Conservation (phyloP, 2,113 vertebrate genomes). For the Gracilinanus agilis region DNA sequence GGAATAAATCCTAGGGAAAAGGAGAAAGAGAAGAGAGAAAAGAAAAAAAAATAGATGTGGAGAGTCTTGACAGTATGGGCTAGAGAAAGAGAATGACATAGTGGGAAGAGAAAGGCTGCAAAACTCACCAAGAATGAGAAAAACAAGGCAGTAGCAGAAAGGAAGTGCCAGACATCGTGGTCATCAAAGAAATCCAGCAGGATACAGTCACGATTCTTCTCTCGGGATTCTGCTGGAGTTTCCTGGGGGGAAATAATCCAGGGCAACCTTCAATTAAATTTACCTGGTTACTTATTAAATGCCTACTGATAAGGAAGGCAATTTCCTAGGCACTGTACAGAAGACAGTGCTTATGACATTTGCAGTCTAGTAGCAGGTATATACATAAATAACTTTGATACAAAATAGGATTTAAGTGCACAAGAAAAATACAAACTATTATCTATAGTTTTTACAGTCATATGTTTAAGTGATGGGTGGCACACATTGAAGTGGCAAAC, state of each 20-base stretch:
- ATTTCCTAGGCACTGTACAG: not conserved
- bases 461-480: not conserved
- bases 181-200: slow-evolving; percentile 88
- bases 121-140: slow-evolving; percentile 90
- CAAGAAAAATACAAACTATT: not conserved
- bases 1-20: not conserved
- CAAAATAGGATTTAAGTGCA: not conserved
- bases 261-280: not conserved
- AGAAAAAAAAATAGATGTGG: not conserved
- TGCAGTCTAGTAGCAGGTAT: not conserved
- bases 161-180: slow-evolving; percentile 90
- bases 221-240: slow-evolving; percentile 87
- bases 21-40: not conserved
- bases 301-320: not conserved
- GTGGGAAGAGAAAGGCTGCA: slow-evolving; percentile 7
- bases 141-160: slow-evolving; percentile 88
- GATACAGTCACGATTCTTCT: slow-evolving; percentile 86
- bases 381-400: not conserved
- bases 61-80: not conserved
- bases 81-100: slow-evolving; percentile 17
- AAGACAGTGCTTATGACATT: not conserved
- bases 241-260: slow-evolving; percentile 74
- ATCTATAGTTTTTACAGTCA: not conserved
- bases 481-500: not conserved
- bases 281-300: not conserved